These are phyloP conservation scores for Diaphora mendica DNA, from an alignment of 2,888 invertebrate genomes.

Conservation along the genomic window DNA sequence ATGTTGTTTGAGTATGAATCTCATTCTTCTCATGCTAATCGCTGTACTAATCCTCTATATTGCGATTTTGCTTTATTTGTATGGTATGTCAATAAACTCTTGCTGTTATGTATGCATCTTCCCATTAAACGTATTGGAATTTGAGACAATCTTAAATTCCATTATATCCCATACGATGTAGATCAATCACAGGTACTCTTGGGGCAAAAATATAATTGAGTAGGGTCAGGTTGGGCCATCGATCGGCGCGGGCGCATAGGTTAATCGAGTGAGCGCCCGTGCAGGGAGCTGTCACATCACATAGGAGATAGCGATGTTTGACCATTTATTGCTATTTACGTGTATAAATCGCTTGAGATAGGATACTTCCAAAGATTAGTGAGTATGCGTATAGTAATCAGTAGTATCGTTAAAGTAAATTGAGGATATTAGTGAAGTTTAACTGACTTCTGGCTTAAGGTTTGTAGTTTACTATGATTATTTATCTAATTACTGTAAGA, in stretches of 20 bases:
- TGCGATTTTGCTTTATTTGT: neutral
- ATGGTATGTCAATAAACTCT: too few relatives aligned
- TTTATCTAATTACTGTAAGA: neutral
- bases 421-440: constrained; percentile 17
- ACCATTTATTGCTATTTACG: constrained; percentile 29
- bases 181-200: constrained; percentile 67
- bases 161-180: constrained; percentile 51
- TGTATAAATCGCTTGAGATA: constrained; percentile 38
- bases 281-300: constrained; percentile 41
- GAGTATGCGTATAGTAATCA: constrained; percentile 17
- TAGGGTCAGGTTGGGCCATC: constrained; percentile 68
- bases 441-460: constrained; percentile 18
- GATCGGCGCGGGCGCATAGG: constrained; percentile 73
- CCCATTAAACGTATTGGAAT: neutral
- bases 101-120: neutral
- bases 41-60: neutral
- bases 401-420: constrained; percentile 23
- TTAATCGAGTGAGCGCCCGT: constrained; percentile 74
- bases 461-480: constrained; percentile 2
- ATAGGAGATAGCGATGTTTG: constrained; percentile 51
- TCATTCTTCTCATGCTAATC: too few relatives aligned
- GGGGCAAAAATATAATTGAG: constrained; percentile 73
- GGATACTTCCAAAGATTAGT: constrained; percentile 28
- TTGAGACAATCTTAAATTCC: neutral
- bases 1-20: neutral